A percentile compares a stretch with the other conserved stretches of the same genome.
Conservation (phyloP, 2,113 vertebrate genomes). For the Sebastes fasciatus region DNA sequence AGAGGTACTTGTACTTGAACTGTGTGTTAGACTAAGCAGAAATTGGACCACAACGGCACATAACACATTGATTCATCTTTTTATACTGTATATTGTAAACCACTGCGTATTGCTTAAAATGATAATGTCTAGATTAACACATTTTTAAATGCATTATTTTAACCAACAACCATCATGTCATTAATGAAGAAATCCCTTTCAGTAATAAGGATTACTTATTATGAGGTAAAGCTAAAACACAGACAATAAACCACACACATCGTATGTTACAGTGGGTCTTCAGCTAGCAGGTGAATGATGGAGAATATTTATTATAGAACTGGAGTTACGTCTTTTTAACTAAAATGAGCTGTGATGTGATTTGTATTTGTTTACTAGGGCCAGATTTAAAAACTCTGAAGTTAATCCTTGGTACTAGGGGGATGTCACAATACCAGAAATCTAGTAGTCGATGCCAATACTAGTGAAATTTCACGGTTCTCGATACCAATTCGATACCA, state of each 20-base stretch:
- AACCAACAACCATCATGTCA: not conserved
- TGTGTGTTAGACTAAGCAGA: not conserved
- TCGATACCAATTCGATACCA: no score
- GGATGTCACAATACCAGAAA: no score
- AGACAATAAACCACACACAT: not conserved
- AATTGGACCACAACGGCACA: slow-evolving; percentile 12
- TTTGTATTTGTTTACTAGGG: not conserved
- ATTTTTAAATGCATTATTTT: not conserved
- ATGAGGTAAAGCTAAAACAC: not conserved
- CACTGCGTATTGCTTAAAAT: not conserved
- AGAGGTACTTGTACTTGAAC: not conserved
- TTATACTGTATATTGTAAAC: slow-evolving; percentile 73
- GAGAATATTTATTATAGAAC: not conserved
- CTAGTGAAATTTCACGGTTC: no score
- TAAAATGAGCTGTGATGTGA: not conserved
- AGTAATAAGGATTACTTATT: not conserved
- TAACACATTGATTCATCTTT: not conserved
- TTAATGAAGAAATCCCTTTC: not conserved
- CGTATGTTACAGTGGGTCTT: not conserved
- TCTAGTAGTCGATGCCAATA: no score
- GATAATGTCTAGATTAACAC: not conserved
- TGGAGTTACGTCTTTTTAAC: not conserved
- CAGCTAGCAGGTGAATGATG: not conserved
- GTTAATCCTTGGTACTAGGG: not conserved
- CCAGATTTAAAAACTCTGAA: not conserved